Evolutionary conservation across 2,888 invertebrate genomes (phyloP), one percentile per base, ranked within the genome.

Genomic region (Altica lythri): DNA sequence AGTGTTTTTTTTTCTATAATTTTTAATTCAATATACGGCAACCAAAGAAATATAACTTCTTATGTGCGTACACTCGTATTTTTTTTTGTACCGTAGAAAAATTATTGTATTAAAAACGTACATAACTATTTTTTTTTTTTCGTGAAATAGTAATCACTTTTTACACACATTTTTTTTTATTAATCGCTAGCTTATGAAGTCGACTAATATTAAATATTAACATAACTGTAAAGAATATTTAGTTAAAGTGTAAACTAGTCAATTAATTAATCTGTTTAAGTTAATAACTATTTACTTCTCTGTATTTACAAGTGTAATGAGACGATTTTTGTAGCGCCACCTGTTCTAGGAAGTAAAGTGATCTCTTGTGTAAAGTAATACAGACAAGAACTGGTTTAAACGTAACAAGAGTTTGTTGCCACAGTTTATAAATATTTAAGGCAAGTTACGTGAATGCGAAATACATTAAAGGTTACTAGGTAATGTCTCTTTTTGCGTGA

Each of bases 381-480:
- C 43, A 38, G 17, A 12, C 34, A 35, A 32, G 42, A 54, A 57
- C 57, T 46, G 57, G 57, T 57, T 56, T 56, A 17, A n/a, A 10
- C 19, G 9, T 42, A 54, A 37, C 10, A 32, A 43, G 29, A 40
- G n/a, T 22, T 19, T 37, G 29, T 57, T 53, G 30, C 46, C 19
- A 10, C 40, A 40, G 38, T 47, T 52, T 30, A 56, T 56, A 44
- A 54, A 54, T 50, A 55, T 48, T 44, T 34, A 55, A 47, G 45
- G 35, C n/a, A 40, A 45, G 48, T 56, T 55, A 55, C 58, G 49
- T 55, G 49, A 52, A 49, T 38, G 42, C 17, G 22, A 46, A 52
- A 56, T 43, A 29, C 53, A 42, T 54, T 49, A 60, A 60, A 60
- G 57, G 60, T 60, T 57, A 60, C 49, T 57, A 51, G 57, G 60